phyloP scores from a whole-genome alignment of 2,113 vertebrate species.

The Tenrec ecaudatus region DNA sequence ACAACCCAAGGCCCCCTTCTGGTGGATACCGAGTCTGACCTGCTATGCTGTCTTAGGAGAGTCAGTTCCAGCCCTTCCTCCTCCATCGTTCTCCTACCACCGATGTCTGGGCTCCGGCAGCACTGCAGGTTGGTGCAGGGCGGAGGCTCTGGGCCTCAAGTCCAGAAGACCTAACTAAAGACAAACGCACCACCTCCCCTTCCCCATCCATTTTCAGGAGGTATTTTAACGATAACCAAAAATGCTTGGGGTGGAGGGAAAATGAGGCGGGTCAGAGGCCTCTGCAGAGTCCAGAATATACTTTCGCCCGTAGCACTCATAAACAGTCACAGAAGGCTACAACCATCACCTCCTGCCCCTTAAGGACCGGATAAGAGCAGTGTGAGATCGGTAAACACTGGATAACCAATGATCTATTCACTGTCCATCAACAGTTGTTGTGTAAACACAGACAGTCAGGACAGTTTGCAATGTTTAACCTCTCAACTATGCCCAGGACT shows the following conservation, averaged over 20 bases:
- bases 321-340: background rate
- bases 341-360: background rate
- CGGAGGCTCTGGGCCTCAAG: fast-evolving
- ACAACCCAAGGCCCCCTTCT: background rate
- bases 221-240: background rate
- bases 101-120: background rate
- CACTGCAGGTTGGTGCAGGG: background rate
- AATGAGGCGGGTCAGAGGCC: fast-evolving
- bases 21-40: background rate
- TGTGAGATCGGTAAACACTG: background rate
- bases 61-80: background rate
- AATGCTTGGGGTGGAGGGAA: background rate
- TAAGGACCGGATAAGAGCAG: background rate
- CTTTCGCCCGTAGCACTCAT: background rate
- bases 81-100: background rate
- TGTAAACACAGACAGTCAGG: background rate
- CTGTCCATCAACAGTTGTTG: background rate
- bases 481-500: background rate
- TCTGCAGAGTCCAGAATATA: background rate
- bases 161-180: background rate
- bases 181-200: background rate
- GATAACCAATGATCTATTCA: background rate
- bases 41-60: background rate
- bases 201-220: background rate
- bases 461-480: background rate